These are phyloP conservation scores for Arnoldichthys spilopterus DNA, from an alignment of 2,797 vertebrate genomes.

Conservation along the genomic window DNA sequence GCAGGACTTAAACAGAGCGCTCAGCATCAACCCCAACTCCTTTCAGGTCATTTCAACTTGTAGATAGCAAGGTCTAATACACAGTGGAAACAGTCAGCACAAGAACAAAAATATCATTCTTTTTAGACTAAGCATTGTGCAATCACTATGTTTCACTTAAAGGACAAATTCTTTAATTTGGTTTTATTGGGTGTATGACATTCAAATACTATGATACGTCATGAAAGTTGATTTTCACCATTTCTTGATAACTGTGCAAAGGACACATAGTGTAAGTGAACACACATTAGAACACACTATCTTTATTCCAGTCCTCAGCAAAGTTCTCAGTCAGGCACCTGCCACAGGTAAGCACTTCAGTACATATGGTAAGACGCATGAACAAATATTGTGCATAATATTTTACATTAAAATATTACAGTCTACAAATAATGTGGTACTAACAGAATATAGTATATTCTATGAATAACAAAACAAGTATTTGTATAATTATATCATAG, in stretches of 20 bases:
- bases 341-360: not conserved
- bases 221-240: not conserved
- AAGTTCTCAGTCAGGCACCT: not conserved
- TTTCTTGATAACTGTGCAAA: not conserved
- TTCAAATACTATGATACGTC: not conserved
- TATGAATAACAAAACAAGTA: not conserved
- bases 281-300: not conserved
- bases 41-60: constrained; percentile 73
- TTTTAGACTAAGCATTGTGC: not conserved
- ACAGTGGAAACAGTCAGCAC: not conserved
- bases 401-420: not conserved
- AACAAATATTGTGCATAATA: not conserved
- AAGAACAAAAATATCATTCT: not conserved
- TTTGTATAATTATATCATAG: no score
- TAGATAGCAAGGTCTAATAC: not conserved
- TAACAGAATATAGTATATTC: not conserved
- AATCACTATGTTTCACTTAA: not conserved
- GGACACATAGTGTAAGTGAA: not conserved
- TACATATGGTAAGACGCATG: not conserved
- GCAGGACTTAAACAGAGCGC: constrained; percentile 76
- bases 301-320: not conserved
- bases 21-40: constrained; percentile 74
- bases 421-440: not conserved
- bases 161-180: not conserved
- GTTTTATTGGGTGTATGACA: constrained; percentile 1